These are phyloP conservation scores for Ceratosolen fusciceps DNA, from an alignment of 1,140 invertebrate genomes.

Conservation along the genomic window DNA sequence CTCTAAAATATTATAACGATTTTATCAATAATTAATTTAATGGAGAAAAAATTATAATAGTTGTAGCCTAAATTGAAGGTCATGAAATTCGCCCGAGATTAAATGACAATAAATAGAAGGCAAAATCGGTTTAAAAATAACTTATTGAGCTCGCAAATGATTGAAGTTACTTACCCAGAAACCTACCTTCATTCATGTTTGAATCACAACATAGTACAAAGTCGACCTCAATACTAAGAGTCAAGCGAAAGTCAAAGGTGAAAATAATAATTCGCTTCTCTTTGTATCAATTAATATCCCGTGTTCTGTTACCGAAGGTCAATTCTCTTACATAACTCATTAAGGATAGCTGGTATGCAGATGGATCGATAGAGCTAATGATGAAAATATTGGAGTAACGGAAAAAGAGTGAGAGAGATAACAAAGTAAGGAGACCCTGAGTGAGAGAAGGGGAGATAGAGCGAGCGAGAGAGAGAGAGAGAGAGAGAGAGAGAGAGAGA, in stretches of 20 bases:
- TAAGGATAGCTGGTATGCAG: too few relatives aligned
- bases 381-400: too few relatives aligned
- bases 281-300: too few relatives aligned
- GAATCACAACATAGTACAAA: neutral
- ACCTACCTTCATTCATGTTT: conserved; percentile 28
- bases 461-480: too few relatives aligned
- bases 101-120: too few relatives aligned
- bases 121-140: neutral
- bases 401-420: too few relatives aligned
- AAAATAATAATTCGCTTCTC: neutral
- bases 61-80: neutral
- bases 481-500: too few relatives aligned
- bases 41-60: neutral
- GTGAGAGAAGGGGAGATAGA: too few relatives aligned
- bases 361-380: too few relatives aligned
- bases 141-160: neutral
- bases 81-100: neutral
- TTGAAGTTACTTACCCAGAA: conserved; percentile 31
- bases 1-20: too few relatives aligned
- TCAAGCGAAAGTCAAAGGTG: conserved; percentile 39
- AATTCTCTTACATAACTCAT: neutral
- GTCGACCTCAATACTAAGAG: conserved; percentile 4
- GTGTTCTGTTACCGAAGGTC: neutral
- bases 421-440: too few relatives aligned
- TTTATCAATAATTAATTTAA: neutral